phyloP scores from a whole-genome alignment of 1,140 invertebrate species.

The Eumeta japonica region DNA sequence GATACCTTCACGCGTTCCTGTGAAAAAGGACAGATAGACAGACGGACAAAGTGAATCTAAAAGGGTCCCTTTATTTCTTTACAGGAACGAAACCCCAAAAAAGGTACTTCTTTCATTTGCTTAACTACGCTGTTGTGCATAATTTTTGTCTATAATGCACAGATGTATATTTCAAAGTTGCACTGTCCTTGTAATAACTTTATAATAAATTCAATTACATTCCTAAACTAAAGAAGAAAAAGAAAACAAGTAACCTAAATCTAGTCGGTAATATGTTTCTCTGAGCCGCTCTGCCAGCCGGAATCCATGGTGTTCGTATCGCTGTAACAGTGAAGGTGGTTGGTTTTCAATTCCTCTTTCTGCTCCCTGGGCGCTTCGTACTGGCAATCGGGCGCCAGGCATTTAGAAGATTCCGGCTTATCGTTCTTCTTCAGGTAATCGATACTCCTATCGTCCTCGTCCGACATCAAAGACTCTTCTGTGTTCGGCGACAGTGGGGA shows the following conservation, averaged over 20 bases:
- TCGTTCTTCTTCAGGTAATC: constrained; percentile 41
- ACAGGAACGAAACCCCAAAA: too few species aligned
- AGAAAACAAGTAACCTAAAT: too few species aligned
- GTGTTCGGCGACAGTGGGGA: constrained; percentile 44
- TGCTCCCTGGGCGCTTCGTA: constrained; percentile 43
- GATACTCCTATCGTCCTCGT: constrained; percentile 28
- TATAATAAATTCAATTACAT: too few species aligned
- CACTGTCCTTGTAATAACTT: too few species aligned
- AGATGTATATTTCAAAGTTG: constrained; percentile 17
- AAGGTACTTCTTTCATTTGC: too few species aligned
- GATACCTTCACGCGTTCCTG: too few species aligned
- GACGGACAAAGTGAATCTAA: too few species aligned
- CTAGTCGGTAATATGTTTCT: constrained; percentile 52
- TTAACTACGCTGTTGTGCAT: too few species aligned
- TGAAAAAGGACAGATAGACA: too few species aligned
- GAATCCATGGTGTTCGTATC: constrained; percentile 58
- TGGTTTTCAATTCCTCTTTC: constrained; percentile 37
- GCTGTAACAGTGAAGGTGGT: constrained; percentile 50
- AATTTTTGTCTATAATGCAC: too few species aligned
- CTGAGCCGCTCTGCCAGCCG: constrained; percentile 54
- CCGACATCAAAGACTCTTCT: constrained; percentile 42
- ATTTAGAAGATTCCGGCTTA: constrained; percentile 31
- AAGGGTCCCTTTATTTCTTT: too few species aligned
- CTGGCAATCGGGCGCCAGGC: constrained; percentile 45
- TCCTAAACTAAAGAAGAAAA: too few species aligned